Evolutionary conservation across 2,797 vertebrate genomes (phyloP).

Genomic region (Melanotaenia trifasciata): DNA sequence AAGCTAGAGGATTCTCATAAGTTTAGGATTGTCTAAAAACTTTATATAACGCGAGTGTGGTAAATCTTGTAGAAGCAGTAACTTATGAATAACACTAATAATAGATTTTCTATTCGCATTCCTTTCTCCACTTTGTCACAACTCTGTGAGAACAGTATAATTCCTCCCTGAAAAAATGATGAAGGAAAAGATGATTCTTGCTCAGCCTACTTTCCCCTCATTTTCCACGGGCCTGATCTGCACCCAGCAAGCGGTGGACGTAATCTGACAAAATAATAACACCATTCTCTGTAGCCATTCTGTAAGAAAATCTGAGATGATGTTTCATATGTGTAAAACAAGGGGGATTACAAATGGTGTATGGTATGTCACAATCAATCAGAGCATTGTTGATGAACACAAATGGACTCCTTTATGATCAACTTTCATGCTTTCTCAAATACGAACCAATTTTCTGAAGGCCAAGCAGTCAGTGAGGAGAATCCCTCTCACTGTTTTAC

Average conservation of each 20-base stretch:
- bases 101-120: background rate
- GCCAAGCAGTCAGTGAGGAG: background rate
- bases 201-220: slow-evolving; percentile 52
- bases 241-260: slow-evolving; percentile 36
- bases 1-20: background rate
- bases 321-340: slow-evolving; percentile 46
- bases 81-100: slow-evolving; percentile 1
- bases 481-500: background rate
- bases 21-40: background rate
- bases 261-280: slow-evolving; percentile 61
- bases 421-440: background rate
- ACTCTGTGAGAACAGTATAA: background rate
- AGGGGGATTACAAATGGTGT: slow-evolving; percentile 35
- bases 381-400: background rate
- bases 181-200: slow-evolving; percentile 8
- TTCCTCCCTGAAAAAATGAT: background rate
- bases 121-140: slow-evolving; percentile 8
- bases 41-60: background rate
- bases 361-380: slow-evolving; percentile 37
- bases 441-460: background rate
- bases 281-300: slow-evolving; percentile 44
- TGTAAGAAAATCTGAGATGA: slow-evolving; percentile 40
- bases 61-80: background rate
- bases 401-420: background rate
- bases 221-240: slow-evolving; percentile 47